Evolutionary conservation across 1,140 invertebrate species (phyloP).

Genomic region (Eubasilissa regina): DNA sequence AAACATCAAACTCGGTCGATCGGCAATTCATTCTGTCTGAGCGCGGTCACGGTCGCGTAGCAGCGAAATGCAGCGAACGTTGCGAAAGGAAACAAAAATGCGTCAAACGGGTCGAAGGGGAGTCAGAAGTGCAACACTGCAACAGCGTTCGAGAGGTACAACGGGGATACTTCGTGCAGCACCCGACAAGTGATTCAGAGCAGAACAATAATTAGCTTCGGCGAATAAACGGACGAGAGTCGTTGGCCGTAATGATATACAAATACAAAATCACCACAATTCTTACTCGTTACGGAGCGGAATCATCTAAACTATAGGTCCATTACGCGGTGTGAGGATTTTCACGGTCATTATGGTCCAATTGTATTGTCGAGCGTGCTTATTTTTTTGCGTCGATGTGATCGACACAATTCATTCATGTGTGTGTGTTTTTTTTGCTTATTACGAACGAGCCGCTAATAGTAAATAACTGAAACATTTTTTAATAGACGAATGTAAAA

Average conservation of each 20-base stretch:
- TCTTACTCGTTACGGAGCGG: not conserved
- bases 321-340: not conserved
- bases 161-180: slow-evolving; percentile 1
- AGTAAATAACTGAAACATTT: not conserved
- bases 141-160: not conserved
- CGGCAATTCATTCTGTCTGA: too few species aligned
- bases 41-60: not conserved
- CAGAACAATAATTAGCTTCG: slow-evolving; percentile 2
- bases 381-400: slow-evolving; percentile 16
- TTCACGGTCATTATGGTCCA: slow-evolving; percentile 19
- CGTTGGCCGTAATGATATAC: slow-evolving; percentile 2
- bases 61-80: slow-evolving; percentile 8
- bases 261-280: not conserved
- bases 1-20: too few species aligned
- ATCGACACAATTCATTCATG: slow-evolving; percentile 35
- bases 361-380: slow-evolving; percentile 12
- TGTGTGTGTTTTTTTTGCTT: slow-evolving; percentile 19
- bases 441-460: slow-evolving; percentile 12
- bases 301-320: not conserved
- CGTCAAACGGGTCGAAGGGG: slow-evolving; percentile 14
- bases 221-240: not conserved
- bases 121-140: not conserved
- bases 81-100: slow-evolving; percentile 24
- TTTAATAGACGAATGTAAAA: slow-evolving; percentile 2
- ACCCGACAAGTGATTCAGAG: slow-evolving; percentile 33